A percentile compares a stretch with the other conserved stretches of the same genome.
Conservation (phyloP, 2,113 vertebrate species). For the Corapipo altera region DNA sequence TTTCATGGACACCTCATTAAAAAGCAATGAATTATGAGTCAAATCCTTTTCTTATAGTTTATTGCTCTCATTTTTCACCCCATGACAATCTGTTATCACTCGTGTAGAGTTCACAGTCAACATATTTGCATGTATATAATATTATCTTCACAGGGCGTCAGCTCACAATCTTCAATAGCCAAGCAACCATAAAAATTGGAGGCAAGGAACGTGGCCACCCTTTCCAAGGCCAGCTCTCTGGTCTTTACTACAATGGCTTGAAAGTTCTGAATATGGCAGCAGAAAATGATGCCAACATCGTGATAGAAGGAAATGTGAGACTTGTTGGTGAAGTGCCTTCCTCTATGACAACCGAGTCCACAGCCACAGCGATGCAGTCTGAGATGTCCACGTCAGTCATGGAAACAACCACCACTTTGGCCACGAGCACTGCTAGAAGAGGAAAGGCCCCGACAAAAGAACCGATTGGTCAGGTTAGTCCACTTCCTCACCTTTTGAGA, state of each 20-base stretch:
- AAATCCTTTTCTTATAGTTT: conserved; percentile 89
- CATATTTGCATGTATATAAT: conserved; percentile 94
- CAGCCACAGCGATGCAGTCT: conserved; percentile 93
- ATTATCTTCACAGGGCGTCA: conserved; percentile 95
- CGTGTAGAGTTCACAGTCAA: conserved; percentile 83
- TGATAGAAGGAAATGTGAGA: conserved; percentile 94
- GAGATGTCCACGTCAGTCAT: conserved; percentile 96
- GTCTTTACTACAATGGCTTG: conserved; percentile 99
- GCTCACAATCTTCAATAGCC: conserved; percentile 99
- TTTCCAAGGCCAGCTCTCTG: conserved; percentile 99
- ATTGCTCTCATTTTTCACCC: conserved; percentile 92
- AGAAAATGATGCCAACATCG: conserved; percentile 94
- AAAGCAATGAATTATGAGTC: conserved; percentile 95
- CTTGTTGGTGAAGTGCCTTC: conserved; percentile 97
- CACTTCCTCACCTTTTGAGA: not conserved
- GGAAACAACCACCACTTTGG: conserved; percentile 96
- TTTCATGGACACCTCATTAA: conserved; percentile 89
- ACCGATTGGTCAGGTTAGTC: conserved; percentile 86
- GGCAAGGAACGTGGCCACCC: conserved; percentile 92
- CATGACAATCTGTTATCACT: conserved; percentile 90
- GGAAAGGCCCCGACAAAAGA: conserved; percentile 91
- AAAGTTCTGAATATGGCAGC: conserved; percentile 99
- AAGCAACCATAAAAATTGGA: conserved; percentile 99
- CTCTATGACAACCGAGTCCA: conserved; percentile 97
- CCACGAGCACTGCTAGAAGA: conserved; percentile 85